phyloP scores from a whole-genome alignment of 2,888 invertebrate genomes.

The Andricus curvator region DNA sequence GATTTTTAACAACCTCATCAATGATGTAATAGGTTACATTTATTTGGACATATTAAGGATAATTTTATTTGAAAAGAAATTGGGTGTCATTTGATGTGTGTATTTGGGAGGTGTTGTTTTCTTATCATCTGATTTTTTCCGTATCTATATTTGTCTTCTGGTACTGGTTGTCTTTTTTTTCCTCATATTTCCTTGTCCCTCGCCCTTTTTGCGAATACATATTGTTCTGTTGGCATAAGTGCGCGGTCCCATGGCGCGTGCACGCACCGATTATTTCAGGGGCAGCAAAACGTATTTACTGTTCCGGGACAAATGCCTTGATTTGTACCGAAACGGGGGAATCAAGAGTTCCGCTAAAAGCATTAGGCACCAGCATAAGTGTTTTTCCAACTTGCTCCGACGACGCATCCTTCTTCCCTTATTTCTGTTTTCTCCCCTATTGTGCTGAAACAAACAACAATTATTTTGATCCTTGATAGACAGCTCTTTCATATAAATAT shows the following conservation, averaged over 20 bases:
- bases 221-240: constrained; percentile 43
- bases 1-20: too few relatives aligned
- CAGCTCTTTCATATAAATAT: not conserved
- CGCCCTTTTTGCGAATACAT: constrained; percentile 44
- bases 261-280: constrained; percentile 60
- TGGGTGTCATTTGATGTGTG: too few relatives aligned
- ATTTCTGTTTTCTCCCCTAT: not conserved
- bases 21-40: too few relatives aligned
- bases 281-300: constrained; percentile 70
- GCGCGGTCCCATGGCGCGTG: constrained; percentile 39
- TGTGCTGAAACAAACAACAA: not conserved
- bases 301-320: constrained; percentile 72
- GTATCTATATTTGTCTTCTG: not conserved
- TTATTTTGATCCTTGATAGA: not conserved
- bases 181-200: constrained; percentile 45
- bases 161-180: constrained; percentile 23
- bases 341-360: constrained; percentile 41
- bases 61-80: too few relatives aligned
- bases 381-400: constrained; percentile 35
- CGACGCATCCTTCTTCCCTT: constrained; percentile 7
- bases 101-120: not conserved
- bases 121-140: not conserved
- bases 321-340: constrained; percentile 66
- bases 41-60: too few relatives aligned
- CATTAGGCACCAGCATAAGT: constrained; percentile 40